A percentile compares a stretch with the other conserved stretches of the same genome.
Conservation (phyloP, 1,140 invertebrate genomes). For the Drosophila grimshawi region DNA sequence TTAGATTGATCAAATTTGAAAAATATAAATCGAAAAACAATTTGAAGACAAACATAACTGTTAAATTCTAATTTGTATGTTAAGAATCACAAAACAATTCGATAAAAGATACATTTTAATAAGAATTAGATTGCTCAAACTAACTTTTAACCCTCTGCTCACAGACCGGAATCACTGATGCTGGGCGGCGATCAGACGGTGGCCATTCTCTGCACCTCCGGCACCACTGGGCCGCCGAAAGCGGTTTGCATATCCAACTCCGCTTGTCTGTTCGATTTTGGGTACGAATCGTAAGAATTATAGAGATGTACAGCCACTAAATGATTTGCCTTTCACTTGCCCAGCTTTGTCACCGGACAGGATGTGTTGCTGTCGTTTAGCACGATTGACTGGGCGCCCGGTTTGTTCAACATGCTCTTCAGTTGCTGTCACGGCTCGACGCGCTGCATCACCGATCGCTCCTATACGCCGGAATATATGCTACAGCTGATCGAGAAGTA, state of each 20-base stretch:
- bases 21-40: too few species aligned
- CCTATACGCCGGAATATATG: constrained; percentile 74
- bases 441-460: constrained; percentile 71
- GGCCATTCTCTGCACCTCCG: constrained; percentile 87
- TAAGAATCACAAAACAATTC: too few species aligned
- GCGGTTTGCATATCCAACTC: constrained; percentile 90
- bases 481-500: constrained; percentile 77
- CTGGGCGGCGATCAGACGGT: constrained; percentile 76
- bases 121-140: too few species aligned
- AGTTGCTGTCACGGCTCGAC: constrained; percentile 75
- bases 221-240: constrained; percentile 92
- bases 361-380: constrained; percentile 79
- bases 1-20: too few species aligned
- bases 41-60: too few species aligned
- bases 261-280: constrained; percentile 76
- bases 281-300: constrained; percentile 37
- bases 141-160: neutral
- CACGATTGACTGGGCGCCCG: constrained; percentile 79
- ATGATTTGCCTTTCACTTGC: neutral
- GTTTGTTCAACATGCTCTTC: constrained; percentile 76
- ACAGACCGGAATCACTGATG: constrained; percentile 65
- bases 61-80: too few species aligned
- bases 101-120: too few species aligned
- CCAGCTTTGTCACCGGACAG: constrained; percentile 76
- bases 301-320: neutral